Evolutionary conservation across 1,140 invertebrate genomes (phyloP), one percentile per base, ranked within the genome.

Genomic region (Polypedilum vanderplanki): DNA sequence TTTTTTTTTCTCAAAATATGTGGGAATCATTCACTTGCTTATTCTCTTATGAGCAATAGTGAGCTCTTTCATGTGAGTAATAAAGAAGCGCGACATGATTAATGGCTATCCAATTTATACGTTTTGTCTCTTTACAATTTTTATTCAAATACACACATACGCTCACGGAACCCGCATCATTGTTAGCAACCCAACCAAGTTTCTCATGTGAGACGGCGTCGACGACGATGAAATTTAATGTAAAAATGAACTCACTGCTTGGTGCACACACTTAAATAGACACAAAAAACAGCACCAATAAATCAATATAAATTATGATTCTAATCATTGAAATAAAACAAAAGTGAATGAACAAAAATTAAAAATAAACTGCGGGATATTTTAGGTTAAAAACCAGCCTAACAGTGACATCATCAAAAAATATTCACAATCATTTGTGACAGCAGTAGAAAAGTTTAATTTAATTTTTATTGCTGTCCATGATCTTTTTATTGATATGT

Each of bases 231-330:
- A n/a, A n/a, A n/a, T n/a, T n/a, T 3, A 46, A 46, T 10, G 15
- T 46, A 46, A 46, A 46, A n/a, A 41, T 7, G 4, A 57, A 57
- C n/a, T 57, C 46, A 57, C 46, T 57, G 46, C 46, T 57, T 57
- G 12, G 3, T 57, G 46, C 46, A 57, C 46, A 57, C 46, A 12
- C 7, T 57, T 57, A 57, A 57, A 57, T 12, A 57, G 46, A 70
- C 65, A 70, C n/a, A 70, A n/a, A n/a, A n/a, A n/a, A 70, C 20
- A 18, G 20, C 65, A 70, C 65, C 20, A 20, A 70, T 70, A 70
- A 70, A 70, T 70, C 65, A 70, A 70, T 70, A 70, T 70, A 70
- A 70, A 70, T 70, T 70, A 70, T 70, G 17, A 70, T 70, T 70
- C 65, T 70, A 22, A 70, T 70, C 17, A 70, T 70, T 70, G 65